Conservation (phyloP, 2,888 invertebrate genomes). For the Incurvaria masculella region DNA sequence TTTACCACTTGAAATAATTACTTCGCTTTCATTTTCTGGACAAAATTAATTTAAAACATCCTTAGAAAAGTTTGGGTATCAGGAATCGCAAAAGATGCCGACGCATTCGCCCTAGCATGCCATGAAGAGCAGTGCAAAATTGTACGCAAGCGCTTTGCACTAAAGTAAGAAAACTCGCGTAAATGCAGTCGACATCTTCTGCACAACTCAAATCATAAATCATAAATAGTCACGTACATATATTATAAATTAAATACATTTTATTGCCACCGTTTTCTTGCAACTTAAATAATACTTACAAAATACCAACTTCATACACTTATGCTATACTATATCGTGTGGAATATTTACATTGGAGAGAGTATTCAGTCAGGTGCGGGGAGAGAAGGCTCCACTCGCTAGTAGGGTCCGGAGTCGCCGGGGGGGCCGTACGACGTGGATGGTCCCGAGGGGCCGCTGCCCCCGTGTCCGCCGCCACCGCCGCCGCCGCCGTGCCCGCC, state of each 20-base stretch:
- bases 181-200: not conserved
- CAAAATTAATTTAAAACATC: too few species aligned
- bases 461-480: slow-evolving; percentile 22
- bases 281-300: slow-evolving; percentile 12
- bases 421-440: slow-evolving; percentile 21
- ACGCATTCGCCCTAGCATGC: not conserved
- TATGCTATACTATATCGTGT: not conserved
- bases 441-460: slow-evolving; percentile 8
- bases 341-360: slow-evolving; percentile 1
- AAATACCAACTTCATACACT: not conserved
- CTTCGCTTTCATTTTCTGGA: too few species aligned
- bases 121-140: not conserved
- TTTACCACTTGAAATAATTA: too few species aligned
- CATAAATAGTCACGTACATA: too few species aligned
- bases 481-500: slow-evolving; percentile 20
- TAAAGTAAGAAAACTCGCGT: not conserved
- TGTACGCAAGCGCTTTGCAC: not conserved
- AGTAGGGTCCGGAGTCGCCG: slow-evolving; percentile 38
- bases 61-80: not conserved
- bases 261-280: slow-evolving; percentile 35
- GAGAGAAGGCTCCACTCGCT: slow-evolving; percentile 14
- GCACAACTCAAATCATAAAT: not conserved
- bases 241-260: slow-evolving; percentile 26
- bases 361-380: slow-evolving; percentile 10
- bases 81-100: not conserved